Base-by-base conservation (phyloP, 2,888 invertebrate genomes). In the Eremobia ochroleuca region DNA sequence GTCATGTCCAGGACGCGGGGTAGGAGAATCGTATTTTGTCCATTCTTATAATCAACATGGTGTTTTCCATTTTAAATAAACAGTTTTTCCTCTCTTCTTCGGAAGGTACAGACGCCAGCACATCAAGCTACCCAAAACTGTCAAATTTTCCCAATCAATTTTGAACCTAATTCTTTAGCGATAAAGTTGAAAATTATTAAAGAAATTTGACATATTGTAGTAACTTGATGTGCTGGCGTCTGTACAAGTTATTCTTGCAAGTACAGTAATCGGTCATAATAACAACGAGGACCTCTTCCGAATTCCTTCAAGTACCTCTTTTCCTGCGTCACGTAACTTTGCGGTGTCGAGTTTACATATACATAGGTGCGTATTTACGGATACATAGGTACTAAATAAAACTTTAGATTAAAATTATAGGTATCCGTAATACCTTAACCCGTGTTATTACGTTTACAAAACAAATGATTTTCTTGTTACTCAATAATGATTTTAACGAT, bases 401-500 rank as follows among this genome's bases (percentile, higher is more conserved):
- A 67, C 21, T 18, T 49, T 76, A 28, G n/a, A 34, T 34, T 18
- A 52, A 31, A 37, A 11, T 43, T 37, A 34, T 49, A 37, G 40
- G 15, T 49, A 40, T 40, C 37, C 15, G 21, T 18, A 55, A 31
- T 40, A 49, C 31, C 37, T 25, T 28, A 52, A 62, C n/a, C 73
- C 21, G 15, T n/a, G 43, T 52, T 62, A 18, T 78, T 40, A 59
- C 61, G 55, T 72, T 70, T 28, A 72, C 59, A 73, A 62, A 76
- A 81, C 52, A 81, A 85, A 81, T 59, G 58, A 81, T 62, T 73
- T 67, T 75, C 66, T 73, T 65, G 68, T 87, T 88, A 80, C 85
- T 76, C 75, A 86, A 87, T 79, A 80, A 79, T 84, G n/a, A 81
- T 87, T 83, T 77, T 69, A 82, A 85, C 61, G 49, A 82, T 87